Percentiles rank a stretch among this genome's conserved stretches.
phyloP scores from a whole-genome alignment of 1,140 invertebrate species.

The Calephelis virginiensis region DNA sequence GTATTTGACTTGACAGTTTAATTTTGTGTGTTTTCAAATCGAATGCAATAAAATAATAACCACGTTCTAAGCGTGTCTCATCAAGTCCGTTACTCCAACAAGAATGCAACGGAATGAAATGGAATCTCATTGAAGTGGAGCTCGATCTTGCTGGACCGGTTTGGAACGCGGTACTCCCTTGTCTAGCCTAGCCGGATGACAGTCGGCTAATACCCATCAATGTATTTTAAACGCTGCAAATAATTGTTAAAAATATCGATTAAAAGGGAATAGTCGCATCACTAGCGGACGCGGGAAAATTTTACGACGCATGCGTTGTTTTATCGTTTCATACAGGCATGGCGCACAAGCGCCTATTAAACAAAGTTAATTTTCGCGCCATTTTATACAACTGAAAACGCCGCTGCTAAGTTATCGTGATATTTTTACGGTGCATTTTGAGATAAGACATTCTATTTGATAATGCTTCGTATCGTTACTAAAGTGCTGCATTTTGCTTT shows the following conservation, averaged over 20 bases:
- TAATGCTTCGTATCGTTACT: slow-evolving; percentile 7
- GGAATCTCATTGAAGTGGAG: slow-evolving; percentile 73
- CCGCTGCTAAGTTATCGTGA: slow-evolving; percentile 30
- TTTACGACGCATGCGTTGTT: slow-evolving; percentile 49
- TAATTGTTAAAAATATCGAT: slow-evolving; percentile 32
- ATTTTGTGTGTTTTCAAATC: background rate
- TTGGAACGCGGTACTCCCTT: slow-evolving; percentile 50
- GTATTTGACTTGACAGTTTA: background rate
- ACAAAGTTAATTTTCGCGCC: slow-evolving; percentile 54
- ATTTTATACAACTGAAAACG: slow-evolving; percentile 37
- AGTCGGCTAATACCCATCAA: slow-evolving; percentile 55
- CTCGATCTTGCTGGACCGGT: slow-evolving; percentile 59
- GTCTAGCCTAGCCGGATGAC: slow-evolving; percentile 57
- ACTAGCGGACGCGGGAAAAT: slow-evolving; percentile 40
- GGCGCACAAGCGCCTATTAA: slow-evolving; percentile 24
- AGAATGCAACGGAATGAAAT: slow-evolving; percentile 74
- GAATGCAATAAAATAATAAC: slow-evolving; percentile 34
- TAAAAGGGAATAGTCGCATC: slow-evolving; percentile 24
- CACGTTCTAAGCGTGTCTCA: slow-evolving; percentile 39
- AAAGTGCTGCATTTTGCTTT: background rate
- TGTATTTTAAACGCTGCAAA: slow-evolving; percentile 30
- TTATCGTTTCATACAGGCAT: slow-evolving; percentile 37
- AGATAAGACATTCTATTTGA: slow-evolving; percentile 17
- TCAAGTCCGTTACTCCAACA: slow-evolving; percentile 69
- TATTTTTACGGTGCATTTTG: slow-evolving; percentile 28